Percentiles rank a stretch among this genome's conserved stretches.
Conservation (phyloP, 2,888 invertebrate species). For the Ectemnius cavifrons region DNA sequence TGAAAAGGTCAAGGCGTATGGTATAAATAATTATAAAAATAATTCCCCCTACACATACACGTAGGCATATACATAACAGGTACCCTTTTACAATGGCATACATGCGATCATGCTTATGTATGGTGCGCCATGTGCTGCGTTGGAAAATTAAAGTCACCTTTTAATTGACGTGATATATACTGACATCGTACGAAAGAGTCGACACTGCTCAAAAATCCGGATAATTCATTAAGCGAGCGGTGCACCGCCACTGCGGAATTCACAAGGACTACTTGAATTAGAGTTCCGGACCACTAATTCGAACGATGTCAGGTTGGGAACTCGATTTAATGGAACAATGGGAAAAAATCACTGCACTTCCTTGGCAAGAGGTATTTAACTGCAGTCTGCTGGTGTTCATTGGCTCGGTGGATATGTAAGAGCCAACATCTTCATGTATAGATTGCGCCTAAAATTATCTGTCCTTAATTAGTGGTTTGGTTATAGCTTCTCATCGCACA, state of each 20-base stretch:
- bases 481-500: slow-evolving; percentile 28
- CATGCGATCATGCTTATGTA: too few species aligned
- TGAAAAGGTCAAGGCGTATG: slow-evolving; percentile 57
- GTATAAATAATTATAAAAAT: slow-evolving; percentile 60
- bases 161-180: slow-evolving; percentile 7
- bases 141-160: too few species aligned
- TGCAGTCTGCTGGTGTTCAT: not conserved
- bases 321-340: not conserved
- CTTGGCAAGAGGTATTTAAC: not conserved
- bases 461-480: slow-evolving; percentile 46
- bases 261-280: not conserved
- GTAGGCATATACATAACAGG: too few species aligned
- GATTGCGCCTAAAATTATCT: slow-evolving; percentile 35
- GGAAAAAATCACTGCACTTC: not conserved
- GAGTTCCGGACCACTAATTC: not conserved
- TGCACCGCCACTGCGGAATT: too few species aligned
- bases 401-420: not conserved
- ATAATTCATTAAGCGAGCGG: too few species aligned
- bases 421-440: not conserved
- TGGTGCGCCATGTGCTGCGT: too few species aligned
- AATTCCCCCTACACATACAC: slow-evolving; percentile 38
- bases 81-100: too few species aligned
- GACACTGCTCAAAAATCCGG: too few species aligned
- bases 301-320: not conserved
- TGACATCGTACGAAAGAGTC: too few species aligned